These are phyloP conservation scores for Osmoderma eremita DNA, from an alignment of 2,888 invertebrate species.

Conservation along the genomic window DNA sequence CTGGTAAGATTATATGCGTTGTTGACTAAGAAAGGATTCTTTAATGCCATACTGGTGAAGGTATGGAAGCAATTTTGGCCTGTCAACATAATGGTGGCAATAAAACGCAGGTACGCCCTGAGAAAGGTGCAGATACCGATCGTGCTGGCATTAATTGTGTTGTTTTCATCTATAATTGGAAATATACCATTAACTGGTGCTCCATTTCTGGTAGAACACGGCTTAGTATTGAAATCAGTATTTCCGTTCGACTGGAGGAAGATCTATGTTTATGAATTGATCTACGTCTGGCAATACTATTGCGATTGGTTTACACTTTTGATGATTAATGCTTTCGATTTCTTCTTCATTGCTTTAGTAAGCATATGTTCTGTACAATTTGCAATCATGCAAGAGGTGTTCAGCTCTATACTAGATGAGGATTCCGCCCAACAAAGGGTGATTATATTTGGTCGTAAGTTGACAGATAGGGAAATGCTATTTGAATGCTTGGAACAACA, in stretches of 20 bases:
- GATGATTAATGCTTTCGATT: slow-evolving; percentile 37
- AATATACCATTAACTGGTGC: slow-evolving; percentile 16
- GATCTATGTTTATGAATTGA: slow-evolving; percentile 44
- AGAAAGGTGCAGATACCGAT: not conserved
- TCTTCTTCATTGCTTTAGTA: slow-evolving; percentile 36
- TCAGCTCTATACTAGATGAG: slow-evolving; percentile 35
- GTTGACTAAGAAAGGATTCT: slow-evolving; percentile 13
- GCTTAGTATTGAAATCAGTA: slow-evolving; percentile 40
- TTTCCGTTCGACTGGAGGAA: slow-evolving; percentile 44
- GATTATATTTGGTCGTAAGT: slow-evolving; percentile 24
- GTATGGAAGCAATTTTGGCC: slow-evolving; percentile 42
- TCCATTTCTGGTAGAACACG: slow-evolving; percentile 27
- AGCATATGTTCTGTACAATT: slow-evolving; percentile 37
- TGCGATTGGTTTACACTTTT: slow-evolving; percentile 39
- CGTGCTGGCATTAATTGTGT: not conserved
- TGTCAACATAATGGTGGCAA: slow-evolving; percentile 3
- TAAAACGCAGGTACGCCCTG: not conserved
- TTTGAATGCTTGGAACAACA: slow-evolving; percentile 46
- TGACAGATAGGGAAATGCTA: slow-evolving; percentile 39
- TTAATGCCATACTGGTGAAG: slow-evolving; percentile 30
- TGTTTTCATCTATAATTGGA: slow-evolving; percentile 1
- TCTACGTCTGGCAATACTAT: slow-evolving; percentile 46
- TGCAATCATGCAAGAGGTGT: slow-evolving; percentile 45
- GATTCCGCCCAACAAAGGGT: slow-evolving; percentile 18
- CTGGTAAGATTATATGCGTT: slow-evolving; percentile 31